phyloP scores from a whole-genome alignment of 1,140 invertebrate species.

The Cotesia glomerata region DNA sequence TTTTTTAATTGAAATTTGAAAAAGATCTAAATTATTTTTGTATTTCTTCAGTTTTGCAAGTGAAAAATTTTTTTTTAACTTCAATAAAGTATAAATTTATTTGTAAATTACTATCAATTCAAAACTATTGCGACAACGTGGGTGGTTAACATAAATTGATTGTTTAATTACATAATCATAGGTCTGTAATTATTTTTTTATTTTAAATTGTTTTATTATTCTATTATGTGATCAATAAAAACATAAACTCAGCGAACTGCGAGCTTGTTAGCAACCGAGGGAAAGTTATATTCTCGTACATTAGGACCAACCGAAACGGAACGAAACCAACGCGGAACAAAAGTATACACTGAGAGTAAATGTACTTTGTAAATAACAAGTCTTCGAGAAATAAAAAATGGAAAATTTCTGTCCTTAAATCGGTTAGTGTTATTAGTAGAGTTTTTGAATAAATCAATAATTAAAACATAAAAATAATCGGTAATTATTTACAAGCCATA shows the following conservation, averaged over 20 bases:
- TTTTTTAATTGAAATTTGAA: too few relatives aligned
- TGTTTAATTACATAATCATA: background rate
- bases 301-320: slow-evolving; percentile 28
- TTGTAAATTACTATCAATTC: too few relatives aligned
- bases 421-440: background rate
- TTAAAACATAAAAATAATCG: too few relatives aligned
- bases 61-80: too few relatives aligned
- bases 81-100: too few relatives aligned
- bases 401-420: slow-evolving; percentile 10
- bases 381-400: slow-evolving; percentile 19
- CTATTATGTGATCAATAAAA: background rate
- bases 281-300: slow-evolving; percentile 20
- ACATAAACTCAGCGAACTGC: background rate
- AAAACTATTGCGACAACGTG: background rate
- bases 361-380: slow-evolving; percentile 29
- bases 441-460: too few relatives aligned
- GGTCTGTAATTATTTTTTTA: background rate
- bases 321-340: slow-evolving; percentile 25
- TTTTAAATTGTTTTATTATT: background rate
- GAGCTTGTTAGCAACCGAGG: slow-evolving; percentile 22
- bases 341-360: slow-evolving; percentile 10
- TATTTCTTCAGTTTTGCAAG: too few relatives aligned
- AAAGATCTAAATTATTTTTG: too few relatives aligned
- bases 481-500: too few relatives aligned
- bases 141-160: background rate